These are phyloP conservation scores for Darevskia mixta DNA, from an alignment of 2,797 vertebrate genomes.

Conservation along the genomic window DNA sequence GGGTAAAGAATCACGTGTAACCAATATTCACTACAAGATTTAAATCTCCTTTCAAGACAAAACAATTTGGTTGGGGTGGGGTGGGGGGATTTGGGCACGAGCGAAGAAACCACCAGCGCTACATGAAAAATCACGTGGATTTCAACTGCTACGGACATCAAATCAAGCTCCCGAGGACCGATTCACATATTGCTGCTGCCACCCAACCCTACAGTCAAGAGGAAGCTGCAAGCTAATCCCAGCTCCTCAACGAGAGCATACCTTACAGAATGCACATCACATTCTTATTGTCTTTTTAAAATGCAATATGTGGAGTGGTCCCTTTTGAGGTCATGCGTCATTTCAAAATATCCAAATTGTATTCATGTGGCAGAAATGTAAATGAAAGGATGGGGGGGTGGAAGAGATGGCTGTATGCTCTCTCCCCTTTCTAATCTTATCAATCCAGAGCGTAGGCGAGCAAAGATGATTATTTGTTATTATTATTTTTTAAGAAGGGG, in stretches of 20 bases:
- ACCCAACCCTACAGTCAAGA: not conserved
- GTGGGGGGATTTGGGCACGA: not conserved
- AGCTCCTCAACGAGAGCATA: not conserved
- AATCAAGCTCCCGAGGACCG: not conserved
- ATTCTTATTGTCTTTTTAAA: not conserved
- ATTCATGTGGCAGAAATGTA: not conserved
- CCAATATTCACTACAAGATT: conserved; percentile 48
- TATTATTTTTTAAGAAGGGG: not conserved
- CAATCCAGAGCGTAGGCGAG: not conserved
- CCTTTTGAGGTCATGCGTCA: not conserved
- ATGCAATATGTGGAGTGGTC: not conserved
- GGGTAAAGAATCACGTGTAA: conserved; percentile 45
- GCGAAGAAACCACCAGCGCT: not conserved
- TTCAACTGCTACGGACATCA: conserved; percentile 2
- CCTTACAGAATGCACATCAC: not conserved
- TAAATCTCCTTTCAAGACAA: conserved; percentile 9
- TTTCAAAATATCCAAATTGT: conserved; percentile 11
- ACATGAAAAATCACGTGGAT: not conserved
- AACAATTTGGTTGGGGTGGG: not conserved
- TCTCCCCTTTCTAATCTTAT: not conserved
- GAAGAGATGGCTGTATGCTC: not conserved
- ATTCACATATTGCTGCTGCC: not conserved
- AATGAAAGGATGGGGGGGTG: not conserved
- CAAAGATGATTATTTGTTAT: not conserved
- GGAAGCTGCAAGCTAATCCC: not conserved